Evolutionary conservation across 1,140 invertebrate species (phyloP), one percentile per base, ranked within the genome.

Genomic region (Ectropis grisescens): DNA sequence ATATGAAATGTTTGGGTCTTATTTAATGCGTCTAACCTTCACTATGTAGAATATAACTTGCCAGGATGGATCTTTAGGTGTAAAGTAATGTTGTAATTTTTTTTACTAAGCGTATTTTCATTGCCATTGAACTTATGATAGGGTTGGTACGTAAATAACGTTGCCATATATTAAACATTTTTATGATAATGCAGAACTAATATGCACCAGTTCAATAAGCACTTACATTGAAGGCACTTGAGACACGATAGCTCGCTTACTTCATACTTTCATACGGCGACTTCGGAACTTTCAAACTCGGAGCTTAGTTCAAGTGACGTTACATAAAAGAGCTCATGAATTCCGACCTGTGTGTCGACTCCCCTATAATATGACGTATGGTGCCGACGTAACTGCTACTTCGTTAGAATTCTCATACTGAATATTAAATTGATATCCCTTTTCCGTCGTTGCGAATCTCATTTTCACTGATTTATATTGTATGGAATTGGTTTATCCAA

Each of bases 381-480:
- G 34, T 15, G 24, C 25, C 28, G 37, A 47, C 35, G 29, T 44
- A 41, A 34, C 43, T 34, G 29, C 42, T 45, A 37, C 37, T 40
- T 33, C 35, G 28, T 47, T 41, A 30, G 34, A 29, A 37, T 16
- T 25, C 5, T 15, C 10, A 39, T 25, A 45, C 39, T 48, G 38
- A 48, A 52, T 52, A 47, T 48, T 43, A 41, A 52, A 55, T 52
- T 55, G 40, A 47, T 53, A 42, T 57, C 43, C 34, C 37, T 48
- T n/a, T n/a, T n/a, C n/a, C n/a, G n/a, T 42, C 35, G 46, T 47
- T 34, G 33, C 32, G 37, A 49, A 44, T 47, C 27, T 44, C 51
- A 51, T 55, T 62, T 64, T 51, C 55, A 58, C 58, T 54, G 54
- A 60, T 67, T 64, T 59, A 54, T 64, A 56, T 64, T 57, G 47